phyloP scores from a whole-genome alignment of 2,888 invertebrate species.

The Caenorhabditis macrosperma region DNA sequence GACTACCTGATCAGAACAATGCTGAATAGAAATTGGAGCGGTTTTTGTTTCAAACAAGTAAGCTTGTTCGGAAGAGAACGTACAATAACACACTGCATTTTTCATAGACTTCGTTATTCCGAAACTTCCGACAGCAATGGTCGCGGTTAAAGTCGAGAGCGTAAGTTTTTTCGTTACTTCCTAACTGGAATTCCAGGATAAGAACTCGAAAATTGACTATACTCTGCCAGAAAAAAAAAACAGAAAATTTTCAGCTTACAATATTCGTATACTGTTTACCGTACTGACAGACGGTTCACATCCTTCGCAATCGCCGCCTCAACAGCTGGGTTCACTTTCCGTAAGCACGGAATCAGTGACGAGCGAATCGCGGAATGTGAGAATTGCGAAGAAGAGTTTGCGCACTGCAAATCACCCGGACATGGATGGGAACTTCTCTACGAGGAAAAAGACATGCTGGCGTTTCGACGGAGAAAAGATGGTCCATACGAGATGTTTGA shows the following conservation, averaged over 20 bases:
- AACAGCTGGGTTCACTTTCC: conserved; percentile 60
- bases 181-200: not conserved
- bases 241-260: conserved; percentile 21
- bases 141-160: conserved; percentile 41
- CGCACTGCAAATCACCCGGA: conserved; percentile 43
- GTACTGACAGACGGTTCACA: conserved; percentile 30
- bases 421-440: conserved; percentile 69
- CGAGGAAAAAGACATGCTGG: conserved; percentile 65
- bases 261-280: conserved; percentile 34
- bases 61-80: not conserved
- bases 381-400: conserved; percentile 58
- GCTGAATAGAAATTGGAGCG: conserved; percentile 54
- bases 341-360: conserved; percentile 56
- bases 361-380: conserved; percentile 56
- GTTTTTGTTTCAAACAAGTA: conserved; percentile 46
- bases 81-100: not conserved
- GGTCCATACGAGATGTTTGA: conserved; percentile 68
- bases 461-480: conserved; percentile 57
- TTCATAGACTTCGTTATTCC: conserved; percentile 31
- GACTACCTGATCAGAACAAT: conserved; percentile 6
- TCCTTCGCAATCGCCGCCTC: conserved; percentile 46
- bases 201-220: not conserved
- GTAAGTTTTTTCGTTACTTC: conserved; percentile 8
- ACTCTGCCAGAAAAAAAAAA: too few species aligned
- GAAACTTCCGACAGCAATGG: conserved; percentile 56